Base-by-base conservation (phyloP, 92 coral and sea anemone species). In the Scolanthus callimorphus region DNA sequence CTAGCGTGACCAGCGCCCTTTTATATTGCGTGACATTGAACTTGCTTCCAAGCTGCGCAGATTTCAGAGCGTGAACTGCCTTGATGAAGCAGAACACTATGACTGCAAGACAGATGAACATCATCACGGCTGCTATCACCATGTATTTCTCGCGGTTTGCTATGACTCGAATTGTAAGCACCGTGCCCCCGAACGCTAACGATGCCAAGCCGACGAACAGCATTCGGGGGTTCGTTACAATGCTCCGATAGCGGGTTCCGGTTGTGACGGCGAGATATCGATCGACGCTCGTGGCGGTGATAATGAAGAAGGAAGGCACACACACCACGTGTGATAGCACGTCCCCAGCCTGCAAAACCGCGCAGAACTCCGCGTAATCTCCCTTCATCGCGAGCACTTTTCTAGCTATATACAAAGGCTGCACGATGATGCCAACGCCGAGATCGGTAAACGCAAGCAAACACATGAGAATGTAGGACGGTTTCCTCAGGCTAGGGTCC, bases 281-380 rank as follows among this genome's bases (percentile, higher is more conserved):
- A 22, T 69, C 76, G 8, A 69, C 28, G 17, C 76, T 69, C 9
- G 55, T 69, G 46, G 76, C 76, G 17, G 76, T 69, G 23, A 69
- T 60, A 17, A 58, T 56, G 53, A 69, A 58, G 49, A 69, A 48
- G 0, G 76, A 69, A 30, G 66, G 65, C 2, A 60, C 43, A 20
- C 76, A 69, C 17, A 69, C 31, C 20, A 58, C 17, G 34, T 56
- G 66, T 8, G 76, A 54, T 12, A 22, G 37, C 11, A 69, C 66
- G 22, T 46, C 45, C 0, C 74, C 74, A 2, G 65, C 29, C 28
- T 55, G 20, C n/a, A 68, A 38, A 13, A 68, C 34, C 11, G 56
- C 24, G 43, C 74, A 68, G 56, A 50, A 57, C 39, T 59, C 19
- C 4, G 55, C 65, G 19, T 17, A n/a, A 34, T 43, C 51, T 2